Percentiles rank a stretch among this genome's conserved stretches.
Conservation (phyloP, 2,113 vertebrate species). For the Eptesicus fuscus region DNA sequence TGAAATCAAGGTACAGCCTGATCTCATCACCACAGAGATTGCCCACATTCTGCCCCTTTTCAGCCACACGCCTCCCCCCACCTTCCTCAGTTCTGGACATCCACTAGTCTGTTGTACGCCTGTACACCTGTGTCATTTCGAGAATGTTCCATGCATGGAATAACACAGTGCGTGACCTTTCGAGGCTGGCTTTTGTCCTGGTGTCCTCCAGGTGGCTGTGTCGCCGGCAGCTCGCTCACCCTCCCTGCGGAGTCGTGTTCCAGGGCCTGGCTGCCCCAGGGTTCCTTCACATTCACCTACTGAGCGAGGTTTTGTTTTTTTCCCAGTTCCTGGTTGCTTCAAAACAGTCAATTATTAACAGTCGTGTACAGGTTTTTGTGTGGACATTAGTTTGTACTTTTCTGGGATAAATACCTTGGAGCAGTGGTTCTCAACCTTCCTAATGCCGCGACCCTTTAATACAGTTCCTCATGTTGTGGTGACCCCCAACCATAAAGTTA, state of each 20-base stretch:
- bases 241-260: not conserved
- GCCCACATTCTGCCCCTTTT: not conserved
- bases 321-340: not conserved
- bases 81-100: too few species aligned
- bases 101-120: not conserved
- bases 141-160: not conserved
- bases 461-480: too few species aligned
- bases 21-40: not conserved
- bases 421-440: too few species aligned
- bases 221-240: accelerated
- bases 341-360: not conserved
- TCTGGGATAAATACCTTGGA: not conserved
- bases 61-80: accelerated
- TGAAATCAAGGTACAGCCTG: not conserved
- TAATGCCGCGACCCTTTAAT: too few species aligned
- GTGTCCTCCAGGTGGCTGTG: too few species aligned
- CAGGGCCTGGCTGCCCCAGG: accelerated
- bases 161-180: not conserved
- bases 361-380: not conserved
- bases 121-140: not conserved
- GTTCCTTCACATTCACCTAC: not conserved
- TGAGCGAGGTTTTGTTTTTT: not conserved
- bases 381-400: not conserved
- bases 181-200: not conserved
- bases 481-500: too few species aligned